A percentile compares a stretch with the other conserved stretches of the same genome.
These are phyloP conservation scores for Lepus oiostolus DNA, from an alignment of 2,797 vertebrate genomes.

Conservation along the genomic window DNA sequence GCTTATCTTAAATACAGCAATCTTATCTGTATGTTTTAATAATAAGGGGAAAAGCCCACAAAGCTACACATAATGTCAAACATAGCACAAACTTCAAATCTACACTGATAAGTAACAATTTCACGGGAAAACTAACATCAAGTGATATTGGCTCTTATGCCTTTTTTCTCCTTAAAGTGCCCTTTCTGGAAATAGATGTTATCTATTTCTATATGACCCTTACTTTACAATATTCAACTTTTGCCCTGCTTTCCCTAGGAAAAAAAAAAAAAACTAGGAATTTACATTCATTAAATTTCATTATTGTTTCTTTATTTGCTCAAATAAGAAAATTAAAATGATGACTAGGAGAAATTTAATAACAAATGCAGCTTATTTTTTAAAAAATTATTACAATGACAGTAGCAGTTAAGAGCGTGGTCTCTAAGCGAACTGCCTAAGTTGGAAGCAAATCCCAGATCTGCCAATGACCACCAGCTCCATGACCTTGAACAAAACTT, in stretches of 20 bases:
- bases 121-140: slow-evolving; percentile 17
- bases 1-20: slow-evolving; percentile 34
- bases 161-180: slow-evolving; percentile 38
- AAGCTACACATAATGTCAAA: slow-evolving; percentile 36
- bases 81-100: slow-evolving; percentile 49
- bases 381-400: slow-evolving; percentile 37
- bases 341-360: slow-evolving; percentile 15
- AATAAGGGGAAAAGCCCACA: neutral
- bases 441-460: slow-evolving; percentile 14
- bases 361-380: slow-evolving; percentile 23
- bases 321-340: slow-evolving; percentile 54
- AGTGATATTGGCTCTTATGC: neutral
- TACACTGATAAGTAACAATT: neutral
- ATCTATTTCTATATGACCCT: slow-evolving; percentile 9
- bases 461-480: slow-evolving; percentile 27
- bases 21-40: neutral
- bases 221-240: slow-evolving; percentile 38
- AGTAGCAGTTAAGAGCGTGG: neutral
- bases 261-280: slow-evolving; percentile 66
- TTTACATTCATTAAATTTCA: slow-evolving; percentile 42
- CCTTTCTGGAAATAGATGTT: slow-evolving; percentile 9
- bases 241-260: slow-evolving; percentile 4
- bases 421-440: neutral
- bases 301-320: slow-evolving; percentile 46
- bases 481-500: slow-evolving; percentile 28